Evolutionary conservation across 2,113 vertebrate genomes (phyloP).

Genomic region (Martes martes): DNA sequence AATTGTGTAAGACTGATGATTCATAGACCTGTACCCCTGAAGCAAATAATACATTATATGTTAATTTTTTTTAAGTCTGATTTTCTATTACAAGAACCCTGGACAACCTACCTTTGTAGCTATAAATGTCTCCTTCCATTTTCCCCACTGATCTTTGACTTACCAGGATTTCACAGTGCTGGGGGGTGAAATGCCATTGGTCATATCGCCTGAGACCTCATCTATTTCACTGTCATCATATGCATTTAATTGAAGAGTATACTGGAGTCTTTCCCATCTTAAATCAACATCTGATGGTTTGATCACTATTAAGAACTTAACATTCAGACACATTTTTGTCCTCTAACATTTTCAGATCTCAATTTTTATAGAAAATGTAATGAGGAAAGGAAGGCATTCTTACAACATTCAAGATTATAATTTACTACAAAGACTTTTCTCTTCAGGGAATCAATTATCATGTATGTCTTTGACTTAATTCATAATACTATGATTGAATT

Average conservation of each 20-base stretch:
- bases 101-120: background rate
- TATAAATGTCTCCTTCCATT: background rate
- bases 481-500: background rate
- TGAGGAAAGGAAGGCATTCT: background rate
- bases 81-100: background rate
- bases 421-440: background rate
- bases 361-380: background rate
- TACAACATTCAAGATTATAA: background rate
- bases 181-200: background rate
- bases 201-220: background rate
- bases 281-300: background rate
- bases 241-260: background rate
- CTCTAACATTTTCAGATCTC: background rate
- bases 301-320: background rate
- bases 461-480: background rate
- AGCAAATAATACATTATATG: too few relatives aligned
- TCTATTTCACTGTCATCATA: background rate
- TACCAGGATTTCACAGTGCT: background rate
- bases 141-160: background rate
- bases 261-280: background rate
- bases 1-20: too few relatives aligned
- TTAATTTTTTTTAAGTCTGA: too few relatives aligned
- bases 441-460: background rate
- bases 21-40: too few relatives aligned
- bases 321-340: background rate